A percentile compares a stretch with the other conserved stretches of the same genome.
Evolutionary conservation across 2,888 invertebrate genomes (phyloP).

Genomic region (Dinocampus coccinellae): DNA sequence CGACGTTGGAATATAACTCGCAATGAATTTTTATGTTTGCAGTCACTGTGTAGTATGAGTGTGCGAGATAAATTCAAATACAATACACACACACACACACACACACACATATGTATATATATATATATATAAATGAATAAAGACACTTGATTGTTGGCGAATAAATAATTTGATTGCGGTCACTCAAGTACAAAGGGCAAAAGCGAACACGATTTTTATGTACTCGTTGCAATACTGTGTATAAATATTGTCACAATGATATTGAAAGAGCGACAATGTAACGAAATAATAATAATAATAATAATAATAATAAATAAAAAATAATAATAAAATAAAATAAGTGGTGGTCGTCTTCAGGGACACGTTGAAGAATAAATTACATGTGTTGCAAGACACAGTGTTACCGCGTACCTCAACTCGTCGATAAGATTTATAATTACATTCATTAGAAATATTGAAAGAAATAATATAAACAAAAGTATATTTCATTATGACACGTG

Average conservation of each 20-base stretch:
- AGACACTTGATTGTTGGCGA: not conserved
- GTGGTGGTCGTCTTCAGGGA: not conserved
- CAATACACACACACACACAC: not conserved
- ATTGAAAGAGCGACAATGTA: not conserved
- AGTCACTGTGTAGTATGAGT: not conserved
- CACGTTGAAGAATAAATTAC: not conserved
- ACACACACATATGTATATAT: not conserved
- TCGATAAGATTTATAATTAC: not conserved
- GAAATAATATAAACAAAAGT: not conserved
- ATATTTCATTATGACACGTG: not conserved
- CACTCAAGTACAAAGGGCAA: conserved; percentile 39
- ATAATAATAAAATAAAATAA: too few species aligned
- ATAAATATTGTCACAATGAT: not conserved
- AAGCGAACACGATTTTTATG: not conserved
- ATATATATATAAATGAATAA: too few species aligned
- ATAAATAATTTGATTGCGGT: conserved; percentile 32
- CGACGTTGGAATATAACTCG: not conserved
- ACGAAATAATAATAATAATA: too few species aligned
- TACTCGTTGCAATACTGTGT: not conserved
- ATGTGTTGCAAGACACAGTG: not conserved
- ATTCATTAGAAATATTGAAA: not conserved
- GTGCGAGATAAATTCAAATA: not conserved
- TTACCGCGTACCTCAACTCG: not conserved
- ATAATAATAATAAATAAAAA: too few species aligned
- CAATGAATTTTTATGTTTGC: not conserved